Percentiles rank a stretch among this genome's conserved stretches.
These are phyloP conservation scores for Neoitamus cyanurus DNA, from an alignment of 2,888 invertebrate species.

Conservation along the genomic window DNA sequence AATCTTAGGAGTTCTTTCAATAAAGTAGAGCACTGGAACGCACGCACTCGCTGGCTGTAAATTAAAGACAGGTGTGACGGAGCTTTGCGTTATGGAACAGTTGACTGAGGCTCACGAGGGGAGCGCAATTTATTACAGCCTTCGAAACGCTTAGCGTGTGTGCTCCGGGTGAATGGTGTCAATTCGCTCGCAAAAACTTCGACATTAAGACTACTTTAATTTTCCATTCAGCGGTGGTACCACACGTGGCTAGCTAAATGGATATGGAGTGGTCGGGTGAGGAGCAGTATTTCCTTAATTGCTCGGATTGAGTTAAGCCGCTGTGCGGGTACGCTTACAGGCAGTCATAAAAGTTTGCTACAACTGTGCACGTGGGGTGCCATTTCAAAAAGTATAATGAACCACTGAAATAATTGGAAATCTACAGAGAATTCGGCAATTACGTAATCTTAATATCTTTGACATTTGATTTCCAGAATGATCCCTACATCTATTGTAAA, in stretches of 20 bases:
- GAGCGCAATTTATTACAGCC: conserved; percentile 9
- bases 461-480: too few species aligned
- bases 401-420: neutral
- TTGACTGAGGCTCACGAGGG: neutral
- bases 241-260: neutral
- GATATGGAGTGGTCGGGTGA: neutral
- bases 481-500: too few species aligned
- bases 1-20: conserved; percentile 16
- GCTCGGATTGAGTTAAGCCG: neutral
- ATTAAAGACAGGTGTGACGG: conserved; percentile 27
- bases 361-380: neutral
- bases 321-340: neutral
- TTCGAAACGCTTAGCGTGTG: neutral
- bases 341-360: neutral
- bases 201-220: neutral
- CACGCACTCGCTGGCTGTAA: conserved; percentile 26
- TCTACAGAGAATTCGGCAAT: neutral
- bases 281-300: neutral
- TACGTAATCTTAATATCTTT: too few species aligned
- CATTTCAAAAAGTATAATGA: neutral
- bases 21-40: neutral
- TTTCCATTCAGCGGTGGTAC: neutral
- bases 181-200: conserved; percentile 3
- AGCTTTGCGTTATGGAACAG: conserved; percentile 28
- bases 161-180: conserved; percentile 8